phyloP scores from a whole-genome alignment of 64 coral and sea anemone genomes.

The Trachythela sp. region DNA sequence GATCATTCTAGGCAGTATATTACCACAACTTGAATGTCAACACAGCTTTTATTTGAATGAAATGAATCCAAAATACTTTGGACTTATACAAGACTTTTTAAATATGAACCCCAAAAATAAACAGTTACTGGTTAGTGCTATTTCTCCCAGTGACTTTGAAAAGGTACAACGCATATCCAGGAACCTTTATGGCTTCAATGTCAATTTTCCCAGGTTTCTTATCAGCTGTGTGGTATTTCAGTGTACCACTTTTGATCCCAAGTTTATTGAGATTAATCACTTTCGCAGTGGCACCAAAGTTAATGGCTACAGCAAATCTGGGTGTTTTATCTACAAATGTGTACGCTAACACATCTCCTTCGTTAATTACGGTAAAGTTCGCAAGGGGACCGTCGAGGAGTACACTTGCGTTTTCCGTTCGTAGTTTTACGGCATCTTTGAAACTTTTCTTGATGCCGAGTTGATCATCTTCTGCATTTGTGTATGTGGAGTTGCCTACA shows the following conservation, averaged over 20 bases:
- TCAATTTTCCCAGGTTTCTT: neutral
- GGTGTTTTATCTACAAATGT: neutral
- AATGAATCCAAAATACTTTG: neutral
- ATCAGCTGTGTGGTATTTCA: conserved; percentile 3
- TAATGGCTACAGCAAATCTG: neutral
- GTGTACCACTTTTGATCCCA: neutral
- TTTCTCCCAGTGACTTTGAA: neutral
- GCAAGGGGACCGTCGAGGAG: neutral
- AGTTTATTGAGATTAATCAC: neutral
- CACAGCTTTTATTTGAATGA: neutral
- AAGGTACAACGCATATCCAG: neutral
- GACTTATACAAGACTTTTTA: neutral
- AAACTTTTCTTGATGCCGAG: neutral
- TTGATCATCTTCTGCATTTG: conserved; percentile 4
- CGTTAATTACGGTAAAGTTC: neutral
- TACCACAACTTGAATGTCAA: neutral
- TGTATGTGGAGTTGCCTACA: neutral
- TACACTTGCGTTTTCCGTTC: neutral
- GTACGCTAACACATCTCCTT: neutral
- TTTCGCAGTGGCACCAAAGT: neutral
- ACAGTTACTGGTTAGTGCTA: neutral
- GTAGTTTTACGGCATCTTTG: neutral
- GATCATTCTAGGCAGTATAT: no score
- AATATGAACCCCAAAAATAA: neutral
- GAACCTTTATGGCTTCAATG: neutral